Percentiles rank a stretch among this genome's conserved stretches.
These are phyloP conservation scores for Caenorhabditis sp. DNA, from an alignment of 2,888 invertebrate species.

Conservation along the genomic window DNA sequence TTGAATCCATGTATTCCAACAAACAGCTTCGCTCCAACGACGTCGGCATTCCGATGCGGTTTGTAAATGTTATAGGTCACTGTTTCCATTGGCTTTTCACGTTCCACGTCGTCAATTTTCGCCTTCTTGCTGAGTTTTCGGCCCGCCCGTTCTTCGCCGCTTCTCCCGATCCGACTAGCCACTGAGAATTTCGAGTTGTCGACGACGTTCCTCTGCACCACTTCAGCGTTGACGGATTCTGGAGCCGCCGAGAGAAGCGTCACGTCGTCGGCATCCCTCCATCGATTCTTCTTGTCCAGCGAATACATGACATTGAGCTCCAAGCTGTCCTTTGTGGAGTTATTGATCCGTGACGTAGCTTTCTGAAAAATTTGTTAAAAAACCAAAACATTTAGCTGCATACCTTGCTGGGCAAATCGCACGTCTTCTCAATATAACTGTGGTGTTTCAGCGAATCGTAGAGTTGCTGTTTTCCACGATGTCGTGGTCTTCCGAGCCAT, in stretches of 20 bases:
- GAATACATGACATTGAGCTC: constrained; percentile 39
- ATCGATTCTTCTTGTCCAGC: constrained; percentile 41
- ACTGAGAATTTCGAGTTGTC: constrained; percentile 30
- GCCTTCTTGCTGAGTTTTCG: constrained; percentile 35
- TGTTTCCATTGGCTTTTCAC: constrained; percentile 12
- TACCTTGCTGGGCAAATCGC: constrained; percentile 40
- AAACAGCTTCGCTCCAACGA: constrained; percentile 34
- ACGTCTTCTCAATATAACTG: constrained; percentile 40
- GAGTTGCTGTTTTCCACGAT: constrained; percentile 35
- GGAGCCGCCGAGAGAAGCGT: constrained; percentile 9
- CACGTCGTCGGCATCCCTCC: constrained; percentile 11
- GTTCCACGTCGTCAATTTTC: background rate
- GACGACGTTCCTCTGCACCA: constrained; percentile 26
- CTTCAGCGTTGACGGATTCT: constrained; percentile 35
- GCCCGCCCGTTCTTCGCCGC: constrained; percentile 15
- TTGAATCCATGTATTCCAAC: constrained; percentile 11
- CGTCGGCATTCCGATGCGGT: constrained; percentile 22
- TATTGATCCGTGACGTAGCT: background rate
- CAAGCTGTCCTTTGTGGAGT: constrained; percentile 23
- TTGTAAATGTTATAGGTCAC: constrained; percentile 49
- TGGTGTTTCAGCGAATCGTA: constrained; percentile 31
- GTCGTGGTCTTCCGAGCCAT: constrained; percentile 36
- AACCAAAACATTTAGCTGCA: background rate
- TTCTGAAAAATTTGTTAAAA: constrained; percentile 10
- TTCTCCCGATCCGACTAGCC: background rate